Base-by-base conservation (phyloP, 2,113 vertebrate species). In the Laterallus jamaicensis region DNA sequence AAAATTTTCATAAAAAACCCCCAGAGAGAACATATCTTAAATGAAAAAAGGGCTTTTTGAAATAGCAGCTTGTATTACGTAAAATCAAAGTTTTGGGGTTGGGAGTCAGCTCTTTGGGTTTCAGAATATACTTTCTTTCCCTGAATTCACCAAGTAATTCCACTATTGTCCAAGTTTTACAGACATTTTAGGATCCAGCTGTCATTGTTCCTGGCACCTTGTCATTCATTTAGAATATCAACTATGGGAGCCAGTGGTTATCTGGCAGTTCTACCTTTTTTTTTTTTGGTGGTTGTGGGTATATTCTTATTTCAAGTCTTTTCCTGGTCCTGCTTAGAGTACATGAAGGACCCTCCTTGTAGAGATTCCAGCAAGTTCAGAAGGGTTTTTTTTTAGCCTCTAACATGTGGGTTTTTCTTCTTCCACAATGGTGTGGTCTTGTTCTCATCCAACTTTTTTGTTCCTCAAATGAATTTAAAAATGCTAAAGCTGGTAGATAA, bases 351-450 rank as follows among this genome's bases (percentile, higher is more conserved):
- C 71, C 25, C n/a, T 90, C 11, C 64, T 47, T 78, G 12, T 37
- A 55, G 80, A 77, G 35, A 58, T 12, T 56, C 20, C 44, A 55
- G 19, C 56, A 76, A 69, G 26, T 73, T 73, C 70, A 85, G 17
- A 50, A 24, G 20, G 47, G 7, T 3, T 5, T 37, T 69, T 49
- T 86, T 75, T 58, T 42, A 88, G 35, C 10, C 9, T 75, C 5
- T 78, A 2, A 1, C 3, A 1, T 19, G 3, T 39, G 25, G 5
- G 3, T 15, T 24, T 42, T 62, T 44, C 6, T 28, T 17, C 0
- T 21, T 55, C 16, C 4, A 2, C 32, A 29, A 15, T 22, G 6
- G 5, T 56, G 47, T 81, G 47, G 12, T 31, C 73, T 88, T 86
- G 20, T 81, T 76, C 22, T 49, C 13, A 47, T 60, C 10, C 9